Base-by-base conservation (phyloP, 2,113 vertebrate species). In the Dipodomys spectabilis region DNA sequence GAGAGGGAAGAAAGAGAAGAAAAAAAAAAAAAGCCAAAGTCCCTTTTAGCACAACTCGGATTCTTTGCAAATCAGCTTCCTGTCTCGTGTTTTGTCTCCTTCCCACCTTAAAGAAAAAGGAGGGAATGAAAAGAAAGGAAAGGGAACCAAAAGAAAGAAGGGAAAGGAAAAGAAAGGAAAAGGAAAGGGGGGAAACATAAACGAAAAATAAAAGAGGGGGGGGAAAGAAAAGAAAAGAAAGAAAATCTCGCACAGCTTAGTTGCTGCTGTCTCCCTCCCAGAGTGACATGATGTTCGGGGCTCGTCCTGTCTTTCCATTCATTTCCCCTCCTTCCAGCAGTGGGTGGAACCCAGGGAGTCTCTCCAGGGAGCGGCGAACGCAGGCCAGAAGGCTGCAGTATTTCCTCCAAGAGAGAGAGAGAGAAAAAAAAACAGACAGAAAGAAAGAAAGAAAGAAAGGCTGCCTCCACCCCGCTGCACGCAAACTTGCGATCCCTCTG, bases 331-430 rank as follows among this genome's bases (percentile, higher is more conserved):
- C 98, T 98, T 98, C 98, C 98, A 97, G 98, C 98, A 98, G 99
- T 98, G 99, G 98, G 98, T 97, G 97, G 97, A 98, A 98, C 98
- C 98, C 93, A 98, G 98, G 95, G 95, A 97, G 98, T 96, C 98
- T 98, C 98, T 98, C 98, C 98, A 97, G 98, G 97, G 98, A 98
- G 98, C 97, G 97, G 97, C 96, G 98, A 98, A 98, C 98, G 98
- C 98, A 98, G 98, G 98, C 98, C 98, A 97, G 98, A 98, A 98
- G 98, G 98, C 98, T 99, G 98, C 99, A 98, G 98, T 98, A 97
- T 99, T 99, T 98, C 98, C 98, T 98, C 98, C 98, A 98, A 97
- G 98, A 97, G 98, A 97, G 98, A 94, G 96, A 95, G 53, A 23
- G 39, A 28, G n/a, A 27, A 60, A 4, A 27, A 39, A 18, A 18